These are phyloP conservation scores for Altica lythri DNA, from an alignment of 2,888 invertebrate species.

Conservation along the genomic window DNA sequence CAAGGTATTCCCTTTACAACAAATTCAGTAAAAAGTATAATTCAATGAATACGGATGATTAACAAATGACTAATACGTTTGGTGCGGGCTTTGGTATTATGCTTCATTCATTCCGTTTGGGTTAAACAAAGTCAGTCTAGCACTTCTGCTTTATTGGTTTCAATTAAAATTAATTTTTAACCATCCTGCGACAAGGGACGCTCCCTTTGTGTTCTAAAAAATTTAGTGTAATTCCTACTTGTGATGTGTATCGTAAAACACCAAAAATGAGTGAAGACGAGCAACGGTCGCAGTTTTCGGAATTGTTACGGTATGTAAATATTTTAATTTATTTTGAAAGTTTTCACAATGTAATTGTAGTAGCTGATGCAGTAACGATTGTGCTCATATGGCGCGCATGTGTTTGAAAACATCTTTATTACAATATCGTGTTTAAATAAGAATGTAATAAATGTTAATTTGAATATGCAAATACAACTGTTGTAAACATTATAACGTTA, in stretches of 20 bases:
- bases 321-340: conserved; percentile 10
- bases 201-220: conserved; percentile 33
- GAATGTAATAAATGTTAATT: no score
- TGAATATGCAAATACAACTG: no score
- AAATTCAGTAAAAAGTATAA: no score
- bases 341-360: conserved; percentile 16
- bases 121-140: conserved; percentile 32
- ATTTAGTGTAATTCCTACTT: conserved; percentile 28
- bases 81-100: conserved; percentile 40
- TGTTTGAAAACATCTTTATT: conserved; percentile 32
- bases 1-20: no score
- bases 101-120: conserved; percentile 34
- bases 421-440: no score
- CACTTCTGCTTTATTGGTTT: conserved; percentile 47
- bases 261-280: conserved; percentile 40
- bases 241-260: conserved; percentile 24
- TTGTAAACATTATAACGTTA: no score
- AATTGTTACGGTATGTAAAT: conserved; percentile 47
- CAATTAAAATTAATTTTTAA: conserved; percentile 57
- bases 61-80: conserved; percentile 42
- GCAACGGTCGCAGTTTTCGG: conserved; percentile 48
- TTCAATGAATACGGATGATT: conserved; percentile 40
- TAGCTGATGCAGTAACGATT: conserved; percentile 18
- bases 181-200: conserved; percentile 52
- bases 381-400: conserved; percentile 41